Base-by-base conservation (phyloP, 2,888 invertebrate genomes). In the Dynastes maya region DNA sequence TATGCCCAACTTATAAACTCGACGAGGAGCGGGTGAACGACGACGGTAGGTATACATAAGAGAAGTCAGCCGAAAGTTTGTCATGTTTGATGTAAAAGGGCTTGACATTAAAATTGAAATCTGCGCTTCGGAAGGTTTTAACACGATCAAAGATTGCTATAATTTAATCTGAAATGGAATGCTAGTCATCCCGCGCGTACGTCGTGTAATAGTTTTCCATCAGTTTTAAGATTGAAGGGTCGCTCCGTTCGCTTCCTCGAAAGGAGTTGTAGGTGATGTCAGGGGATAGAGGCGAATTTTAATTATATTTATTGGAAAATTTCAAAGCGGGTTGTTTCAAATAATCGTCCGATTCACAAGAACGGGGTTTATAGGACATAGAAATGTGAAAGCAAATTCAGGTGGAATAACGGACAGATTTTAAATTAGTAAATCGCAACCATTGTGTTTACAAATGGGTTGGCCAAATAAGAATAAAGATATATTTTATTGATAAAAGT, bases 31-130 rank as follows among this genome's bases (percentile, higher is more conserved):
- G 61, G n/a, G 80, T 78, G 58, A 27, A 27, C 68, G 77, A 63
- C 58, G 55, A 37, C 32, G 71, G 51, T 13, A 11, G 53, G 16
- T 53, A n/a, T 58, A 72, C 58, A 37, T 13, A 58, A 49, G 49
- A 49, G 27, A 40, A 58, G 72, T 37, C 16, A 61, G 58, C 70
- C 80, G 82, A 86, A 87, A 87, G 87, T 87, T 88, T 86, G 86
- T 85, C 87, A 87, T 87, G 87, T 88, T 88, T 88, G 88, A 88
- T 87, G 87, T 88, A 87, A 87, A 88, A 88, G 88, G 88, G 88
- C 88, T 88, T 88, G 88, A 88, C 88, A 88, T 88, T 88, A 87
- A 88, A 88, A 88, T 88, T 88, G 88, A 88, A 88, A 88, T 88
- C 88, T 86, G 75, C 71, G 78, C 76, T 67, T 58, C 78, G 85